Base-by-base conservation (phyloP, 2,113 vertebrate genomes). In the Neotoma lepida region DNA sequence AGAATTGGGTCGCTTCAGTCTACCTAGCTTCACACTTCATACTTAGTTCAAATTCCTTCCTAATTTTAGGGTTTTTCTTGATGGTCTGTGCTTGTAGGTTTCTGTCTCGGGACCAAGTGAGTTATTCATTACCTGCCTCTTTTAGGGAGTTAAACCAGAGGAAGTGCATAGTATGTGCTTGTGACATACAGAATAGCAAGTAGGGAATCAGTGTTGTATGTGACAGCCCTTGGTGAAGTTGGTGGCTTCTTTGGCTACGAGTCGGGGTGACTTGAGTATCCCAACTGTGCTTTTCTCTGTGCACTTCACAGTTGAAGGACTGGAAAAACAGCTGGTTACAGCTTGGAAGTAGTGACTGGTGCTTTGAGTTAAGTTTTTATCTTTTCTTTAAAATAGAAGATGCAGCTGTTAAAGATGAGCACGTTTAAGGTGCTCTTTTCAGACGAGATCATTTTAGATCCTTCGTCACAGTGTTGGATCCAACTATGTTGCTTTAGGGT, bases 321-420 rank as follows among this genome's bases (percentile, higher is more conserved):
- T 94, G 10, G 35, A 74, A 93, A 93, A 86, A 26, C 49, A 71
- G 63, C 89, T 96, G 92, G 70, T 86, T 91, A 76, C 64, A 81
- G 9, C 58, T 61, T 73, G 49, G 73, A 92, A 95, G 78, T 86
- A 51, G 66, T 77, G 93, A 80, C 39, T 73, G 26, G 46, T 73
- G n/a, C 63, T 70, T 14, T 74, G 30, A 86, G 66, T 49, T 63
- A n/a, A 14, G 41, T 77, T 86, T 82, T 41, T 86, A 81, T 70
- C 66, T 56, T n/a, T 51, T 86, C 44, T 68, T 26, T 86, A 49
- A n/a, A 35, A 26, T 91, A 74, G 81, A 81, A 71, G 24, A 82
- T 30, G 9, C 28, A 74, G 2, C 66, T 91, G 71, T 93, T 94
- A 84, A 86, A 85, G 33, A 86, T 88, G 66, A 44, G 14, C 68